phyloP scores from a whole-genome alignment of 2,888 invertebrate species.

The Epistrophe eligans region DNA sequence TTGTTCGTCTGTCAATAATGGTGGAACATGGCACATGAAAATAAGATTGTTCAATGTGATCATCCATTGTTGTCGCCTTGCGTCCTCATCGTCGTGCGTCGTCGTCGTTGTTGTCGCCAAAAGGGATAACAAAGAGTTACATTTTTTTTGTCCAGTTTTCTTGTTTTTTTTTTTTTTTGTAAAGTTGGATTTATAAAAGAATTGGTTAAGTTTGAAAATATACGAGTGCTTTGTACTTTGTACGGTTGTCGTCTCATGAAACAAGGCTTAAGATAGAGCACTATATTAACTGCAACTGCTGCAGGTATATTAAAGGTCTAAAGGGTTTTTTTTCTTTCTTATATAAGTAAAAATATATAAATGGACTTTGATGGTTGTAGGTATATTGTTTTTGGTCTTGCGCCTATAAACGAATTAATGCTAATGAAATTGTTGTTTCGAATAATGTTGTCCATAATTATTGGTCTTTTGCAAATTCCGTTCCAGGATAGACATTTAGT shows the following conservation, averaged over 20 bases:
- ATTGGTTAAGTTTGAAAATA: slow-evolving; percentile 26
- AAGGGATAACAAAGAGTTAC: slow-evolving; percentile 54
- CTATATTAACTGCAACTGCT: slow-evolving; percentile 63
- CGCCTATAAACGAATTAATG: slow-evolving; percentile 29
- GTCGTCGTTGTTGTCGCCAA: neutral
- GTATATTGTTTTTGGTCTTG: neutral
- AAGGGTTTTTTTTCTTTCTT: neutral
- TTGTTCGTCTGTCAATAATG: slow-evolving; percentile 61
- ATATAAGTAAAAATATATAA: too few relatives aligned
- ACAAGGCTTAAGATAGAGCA: slow-evolving; percentile 54
- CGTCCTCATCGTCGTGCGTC: neutral
- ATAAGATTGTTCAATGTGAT: slow-evolving; percentile 75
- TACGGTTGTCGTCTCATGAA: slow-evolving; percentile 69
- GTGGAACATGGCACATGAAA: slow-evolving; percentile 73
- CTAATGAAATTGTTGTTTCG: slow-evolving; percentile 65
- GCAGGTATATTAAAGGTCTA: neutral
- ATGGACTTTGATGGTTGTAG: slow-evolving; percentile 16
- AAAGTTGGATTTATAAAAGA: neutral
- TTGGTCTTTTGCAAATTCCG: neutral
- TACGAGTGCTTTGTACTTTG: slow-evolving; percentile 72
- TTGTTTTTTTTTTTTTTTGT: slow-evolving; percentile 10
- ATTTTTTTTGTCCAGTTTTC: slow-evolving; percentile 23
- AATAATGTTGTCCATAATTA: slow-evolving; percentile 47
- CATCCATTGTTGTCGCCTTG: slow-evolving; percentile 67
- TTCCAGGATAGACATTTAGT: neutral